Percentiles rank a stretch among this genome's conserved stretches.
These are phyloP conservation scores for Cephus pulcher DNA, from an alignment of 2,888 invertebrate species.

Conservation along the genomic window DNA sequence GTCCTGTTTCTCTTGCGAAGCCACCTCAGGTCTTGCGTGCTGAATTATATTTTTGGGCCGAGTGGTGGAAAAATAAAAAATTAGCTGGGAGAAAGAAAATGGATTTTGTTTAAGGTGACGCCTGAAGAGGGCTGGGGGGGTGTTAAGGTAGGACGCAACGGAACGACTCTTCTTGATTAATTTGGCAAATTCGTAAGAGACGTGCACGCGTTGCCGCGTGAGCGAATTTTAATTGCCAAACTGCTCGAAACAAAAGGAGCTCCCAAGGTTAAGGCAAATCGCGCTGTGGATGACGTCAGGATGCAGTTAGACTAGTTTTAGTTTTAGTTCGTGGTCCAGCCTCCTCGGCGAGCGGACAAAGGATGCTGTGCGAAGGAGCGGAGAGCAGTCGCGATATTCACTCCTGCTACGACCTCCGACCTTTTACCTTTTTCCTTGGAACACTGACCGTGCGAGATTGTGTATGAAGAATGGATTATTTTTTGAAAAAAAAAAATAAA, in stretches of 20 bases:
- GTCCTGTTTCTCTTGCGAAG: background rate
- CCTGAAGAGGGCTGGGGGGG: no score
- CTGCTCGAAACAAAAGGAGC: constrained; percentile 42
- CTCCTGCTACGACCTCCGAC: background rate
- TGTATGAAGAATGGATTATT: background rate
- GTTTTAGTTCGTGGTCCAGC: constrained; percentile 56
- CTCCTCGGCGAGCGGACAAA: constrained; percentile 48
- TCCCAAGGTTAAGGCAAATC: constrained; percentile 61
- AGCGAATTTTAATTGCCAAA: constrained; percentile 49
- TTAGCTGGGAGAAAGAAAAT: background rate
- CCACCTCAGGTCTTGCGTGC: background rate
- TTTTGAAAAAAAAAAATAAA: no score
- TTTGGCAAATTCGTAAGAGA: background rate
- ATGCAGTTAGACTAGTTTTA: constrained; percentile 65
- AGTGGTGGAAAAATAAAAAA: background rate
- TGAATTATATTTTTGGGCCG: background rate
- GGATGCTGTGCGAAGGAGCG: constrained; percentile 44
- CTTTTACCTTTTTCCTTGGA: background rate
- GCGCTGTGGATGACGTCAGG: constrained; percentile 61
- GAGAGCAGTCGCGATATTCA: background rate
- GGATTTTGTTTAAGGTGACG: background rate
- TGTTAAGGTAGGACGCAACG: background rate
- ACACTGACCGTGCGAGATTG: background rate
- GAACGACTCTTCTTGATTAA: background rate
- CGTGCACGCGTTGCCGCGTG: background rate